Evolutionary conservation across 2,797 vertebrate species (phyloP).

Genomic region (Lacerta agilis): DNA sequence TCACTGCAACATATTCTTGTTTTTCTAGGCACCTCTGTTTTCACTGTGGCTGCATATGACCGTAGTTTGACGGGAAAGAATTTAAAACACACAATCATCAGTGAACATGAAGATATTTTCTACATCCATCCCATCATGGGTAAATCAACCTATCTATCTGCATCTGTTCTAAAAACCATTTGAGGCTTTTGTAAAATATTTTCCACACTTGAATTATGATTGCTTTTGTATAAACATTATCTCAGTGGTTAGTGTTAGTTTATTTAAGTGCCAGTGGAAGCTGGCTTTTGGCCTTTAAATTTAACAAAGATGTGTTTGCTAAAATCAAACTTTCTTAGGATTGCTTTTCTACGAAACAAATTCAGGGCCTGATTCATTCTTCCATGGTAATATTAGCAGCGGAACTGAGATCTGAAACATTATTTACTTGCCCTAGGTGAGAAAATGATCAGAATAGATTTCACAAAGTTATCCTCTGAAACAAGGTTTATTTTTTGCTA

Average conservation of each 20-base stretch:
- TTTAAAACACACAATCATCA: slow-evolving; percentile 86
- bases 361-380: neutral
- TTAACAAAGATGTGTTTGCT: slow-evolving; percentile 1
- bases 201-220: slow-evolving; percentile 7
- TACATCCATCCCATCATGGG: slow-evolving; percentile 85
- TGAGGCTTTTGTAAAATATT: slow-evolving; percentile 42
- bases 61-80: slow-evolving; percentile 66
- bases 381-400: neutral
- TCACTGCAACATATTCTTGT: slow-evolving; percentile 14
- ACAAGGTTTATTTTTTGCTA: neutral
- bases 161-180: neutral
- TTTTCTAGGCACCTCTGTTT: slow-evolving; percentile 83
- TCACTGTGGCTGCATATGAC: slow-evolving; percentile 84
- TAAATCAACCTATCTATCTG: slow-evolving; percentile 62
- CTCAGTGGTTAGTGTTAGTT: slow-evolving; percentile 23
- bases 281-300: slow-evolving; percentile 6
- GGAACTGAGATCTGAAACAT: neutral
- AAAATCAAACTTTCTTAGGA: neutral
- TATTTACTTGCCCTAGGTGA: neutral
- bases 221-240: slow-evolving; percentile 17
- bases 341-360: neutral
- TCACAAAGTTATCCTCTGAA: neutral
- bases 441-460: neutral
- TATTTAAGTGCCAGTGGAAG: slow-evolving; percentile 20
- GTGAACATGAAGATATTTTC: slow-evolving; percentile 85